Base-by-base conservation (phyloP, 2,888 invertebrate species). In the Ernsta delagoae region DNA sequence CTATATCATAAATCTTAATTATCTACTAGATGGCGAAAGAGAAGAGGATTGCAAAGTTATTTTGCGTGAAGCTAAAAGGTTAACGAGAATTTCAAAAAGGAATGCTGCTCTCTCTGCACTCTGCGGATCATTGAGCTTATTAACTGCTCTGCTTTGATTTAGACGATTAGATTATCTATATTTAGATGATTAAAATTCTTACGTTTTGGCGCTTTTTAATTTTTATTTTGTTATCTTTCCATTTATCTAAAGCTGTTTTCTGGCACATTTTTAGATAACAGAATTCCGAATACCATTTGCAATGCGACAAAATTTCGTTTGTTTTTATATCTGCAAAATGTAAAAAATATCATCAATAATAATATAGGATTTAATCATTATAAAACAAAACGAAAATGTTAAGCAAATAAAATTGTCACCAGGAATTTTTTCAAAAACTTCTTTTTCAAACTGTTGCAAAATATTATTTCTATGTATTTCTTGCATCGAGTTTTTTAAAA, bases 221-320 rank as follows among this genome's bases (percentile, higher is more conserved):
- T 72, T 78, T 79, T 64, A 68, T 74, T 76, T 81, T 87, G 62
- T 83, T 88, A 43, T 78, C 75, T 78, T 86, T 83, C 88, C 92
- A 89, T 77, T 87, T 88, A 57, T 87, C 79, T 48, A 94, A 78
- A 31, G 92, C 92, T 50, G 72, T 78, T 73, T 85, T 82, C 73
- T 93, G 92, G 39, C 79, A 78, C 45, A 80, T 75, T 76, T 89
- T 90, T 9, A 90, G 78, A 69, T 76, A 73, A 16, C 86, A 50
- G 73, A 84, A 93, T 75, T 87, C 83, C 1, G 76, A 74, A 77
- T 88, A 91, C 93, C 93, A 93, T 73, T 84, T 79, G 6, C 76
- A 74, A 65, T 93, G 92, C 3, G 78, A 73, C 36, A 75, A 73
- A 59, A 92, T 74, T 12, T 88, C 85, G 48, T 81, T 76, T 59